Evolutionary conservation across 1,140 invertebrate genomes (phyloP).

Genomic region (Battus philenor): DNA sequence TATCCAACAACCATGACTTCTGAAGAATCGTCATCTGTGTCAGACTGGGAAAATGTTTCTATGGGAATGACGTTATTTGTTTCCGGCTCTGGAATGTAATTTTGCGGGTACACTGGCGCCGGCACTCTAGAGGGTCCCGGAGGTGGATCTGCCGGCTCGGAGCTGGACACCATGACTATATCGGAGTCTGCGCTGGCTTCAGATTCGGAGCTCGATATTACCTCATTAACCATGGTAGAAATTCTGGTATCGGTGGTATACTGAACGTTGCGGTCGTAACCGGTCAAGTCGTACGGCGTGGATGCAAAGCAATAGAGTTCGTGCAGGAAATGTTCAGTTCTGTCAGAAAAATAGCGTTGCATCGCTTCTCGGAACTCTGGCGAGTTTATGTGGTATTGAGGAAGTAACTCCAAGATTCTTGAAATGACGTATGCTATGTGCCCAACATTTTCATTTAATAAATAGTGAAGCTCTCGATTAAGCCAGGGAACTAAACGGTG

Average conservation of each 20-base stretch:
- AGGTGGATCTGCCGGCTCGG: slow-evolving; percentile 36
- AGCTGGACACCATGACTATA: slow-evolving; percentile 57
- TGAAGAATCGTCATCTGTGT: slow-evolving; percentile 62
- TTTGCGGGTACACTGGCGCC: slow-evolving; percentile 43
- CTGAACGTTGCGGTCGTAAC: slow-evolving; percentile 81
- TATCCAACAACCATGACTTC: slow-evolving; percentile 71
- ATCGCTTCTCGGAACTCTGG: slow-evolving; percentile 81
- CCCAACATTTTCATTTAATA: slow-evolving; percentile 78
- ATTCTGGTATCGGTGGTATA: slow-evolving; percentile 63
- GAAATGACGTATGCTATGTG: slow-evolving; percentile 81
- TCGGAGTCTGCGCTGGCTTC: slow-evolving; percentile 63
- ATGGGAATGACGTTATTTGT: slow-evolving; percentile 56
- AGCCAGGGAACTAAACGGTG: slow-evolving; percentile 92
- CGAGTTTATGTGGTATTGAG: slow-evolving; percentile 83
- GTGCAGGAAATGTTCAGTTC: slow-evolving; percentile 90
- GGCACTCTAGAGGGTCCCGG: slow-evolving; percentile 45
- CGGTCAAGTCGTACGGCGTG: slow-evolving; percentile 89
- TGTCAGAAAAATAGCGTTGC: slow-evolving; percentile 76
- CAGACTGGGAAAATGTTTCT: slow-evolving; percentile 68
- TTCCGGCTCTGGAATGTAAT: slow-evolving; percentile 36
- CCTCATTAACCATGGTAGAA: slow-evolving; percentile 56
- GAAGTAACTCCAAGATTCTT: slow-evolving; percentile 83
- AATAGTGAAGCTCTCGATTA: slow-evolving; percentile 87
- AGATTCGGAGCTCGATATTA: slow-evolving; percentile 62
- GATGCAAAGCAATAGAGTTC: slow-evolving; percentile 92